phyloP scores from a whole-genome alignment of 30 jellyfish, hydroid and myxozoan species.

The Hydractinia symbiolongicarpus region DNA sequence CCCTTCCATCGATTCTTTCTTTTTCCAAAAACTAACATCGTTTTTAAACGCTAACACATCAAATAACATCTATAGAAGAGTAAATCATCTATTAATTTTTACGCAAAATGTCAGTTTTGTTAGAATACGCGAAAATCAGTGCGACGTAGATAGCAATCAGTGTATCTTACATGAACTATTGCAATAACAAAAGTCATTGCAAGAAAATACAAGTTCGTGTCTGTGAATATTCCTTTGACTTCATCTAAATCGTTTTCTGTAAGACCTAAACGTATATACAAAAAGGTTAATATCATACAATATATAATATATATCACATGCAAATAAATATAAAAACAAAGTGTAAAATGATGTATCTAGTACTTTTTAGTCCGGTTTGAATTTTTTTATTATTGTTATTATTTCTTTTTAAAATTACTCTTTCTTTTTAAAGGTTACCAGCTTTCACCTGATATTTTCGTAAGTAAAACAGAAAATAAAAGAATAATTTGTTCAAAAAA shows the following conservation, averaged over 20 bases:
- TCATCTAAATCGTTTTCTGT: slow-evolving; percentile 90
- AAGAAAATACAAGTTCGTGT: slow-evolving; percentile 84
- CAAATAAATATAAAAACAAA: too few relatives aligned
- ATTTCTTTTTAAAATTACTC: too few relatives aligned
- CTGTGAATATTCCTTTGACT: slow-evolving; percentile 80
- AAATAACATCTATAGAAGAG: slow-evolving; percentile 52
- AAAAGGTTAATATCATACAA: not conserved
- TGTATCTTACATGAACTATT: slow-evolving; percentile 60
- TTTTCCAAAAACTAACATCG: slow-evolving; percentile 86
- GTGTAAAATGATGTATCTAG: too few relatives aligned
- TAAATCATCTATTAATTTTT: not conserved
- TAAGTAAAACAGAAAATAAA: not conserved
- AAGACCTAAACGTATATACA: slow-evolving; percentile 50
- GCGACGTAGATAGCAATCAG: not conserved
- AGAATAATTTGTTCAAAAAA: not conserved
- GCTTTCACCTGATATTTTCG: too few relatives aligned
- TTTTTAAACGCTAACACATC: slow-evolving; percentile 96
- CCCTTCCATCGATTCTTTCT: slow-evolving; percentile 89
- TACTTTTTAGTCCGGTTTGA: too few relatives aligned
- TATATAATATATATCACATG: too few relatives aligned
- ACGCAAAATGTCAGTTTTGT: not conserved
- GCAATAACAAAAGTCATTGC: slow-evolving; percentile 86
- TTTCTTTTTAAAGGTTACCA: too few relatives aligned
- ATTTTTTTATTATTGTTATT: too few relatives aligned
- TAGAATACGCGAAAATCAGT: not conserved